phyloP scores from a whole-genome alignment of 2,113 vertebrate genomes.

The Henicopernis longicauda region DNA sequence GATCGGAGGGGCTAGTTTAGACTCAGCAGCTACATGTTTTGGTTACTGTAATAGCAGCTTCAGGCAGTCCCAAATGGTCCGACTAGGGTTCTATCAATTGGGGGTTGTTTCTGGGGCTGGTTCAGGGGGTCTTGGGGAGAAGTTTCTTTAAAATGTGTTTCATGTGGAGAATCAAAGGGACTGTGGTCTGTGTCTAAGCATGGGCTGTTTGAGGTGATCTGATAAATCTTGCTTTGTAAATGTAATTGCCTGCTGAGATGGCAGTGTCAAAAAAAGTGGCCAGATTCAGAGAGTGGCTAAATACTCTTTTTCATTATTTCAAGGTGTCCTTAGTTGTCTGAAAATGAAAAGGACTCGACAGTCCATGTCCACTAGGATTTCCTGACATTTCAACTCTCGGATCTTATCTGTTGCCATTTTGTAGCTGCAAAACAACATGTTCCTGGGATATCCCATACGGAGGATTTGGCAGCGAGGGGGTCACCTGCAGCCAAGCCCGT shows the following conservation, averaged over 20 bases:
- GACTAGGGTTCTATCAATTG: not conserved
- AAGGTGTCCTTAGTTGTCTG: slow-evolving; percentile 19
- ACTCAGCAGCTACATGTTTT: not conserved
- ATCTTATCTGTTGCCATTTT: not conserved
- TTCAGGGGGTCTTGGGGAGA: not conserved
- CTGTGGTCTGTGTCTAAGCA: not conserved
- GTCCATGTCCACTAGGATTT: not conserved
- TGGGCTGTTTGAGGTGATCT: not conserved
- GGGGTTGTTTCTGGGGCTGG: not conserved
- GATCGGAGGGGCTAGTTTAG: not conserved
- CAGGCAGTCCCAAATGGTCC: not conserved
- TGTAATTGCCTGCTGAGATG: slow-evolving; percentile 3
- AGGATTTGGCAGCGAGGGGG: not conserved
- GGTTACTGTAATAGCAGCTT: not conserved
- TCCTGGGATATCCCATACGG: not conserved
- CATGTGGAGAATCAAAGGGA: not conserved
- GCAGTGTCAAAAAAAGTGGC: not conserved
- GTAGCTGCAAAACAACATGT: not conserved
- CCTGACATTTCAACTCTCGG: fast-evolving
- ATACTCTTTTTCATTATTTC: slow-evolving; percentile 37
- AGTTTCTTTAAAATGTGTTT: not conserved
- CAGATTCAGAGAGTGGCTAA: not conserved
- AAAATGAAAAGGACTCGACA: not conserved
- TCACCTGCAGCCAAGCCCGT: not conserved
- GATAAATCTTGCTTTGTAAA: slow-evolving; percentile 22